Conservation (phyloP, 1,140 invertebrate species). For the Phymorhynchus buccinoides region DNA sequence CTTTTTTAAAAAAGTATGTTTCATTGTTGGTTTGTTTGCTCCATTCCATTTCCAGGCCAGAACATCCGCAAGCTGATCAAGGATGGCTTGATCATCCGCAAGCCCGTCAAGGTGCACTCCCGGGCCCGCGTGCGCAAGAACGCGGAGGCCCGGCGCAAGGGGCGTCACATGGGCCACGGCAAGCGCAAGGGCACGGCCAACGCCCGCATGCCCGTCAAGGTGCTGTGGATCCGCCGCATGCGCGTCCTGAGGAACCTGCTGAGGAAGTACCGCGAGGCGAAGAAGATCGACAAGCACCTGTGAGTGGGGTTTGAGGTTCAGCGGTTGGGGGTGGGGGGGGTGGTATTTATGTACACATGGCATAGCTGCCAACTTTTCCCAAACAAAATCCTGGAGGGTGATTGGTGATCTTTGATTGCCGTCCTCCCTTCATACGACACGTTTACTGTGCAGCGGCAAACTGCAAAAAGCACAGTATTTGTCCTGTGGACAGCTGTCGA, state of each 20-base stretch:
- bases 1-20: no score
- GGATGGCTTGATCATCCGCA: slow-evolving; percentile 99
- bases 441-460: no score
- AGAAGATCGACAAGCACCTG: slow-evolving; percentile 98
- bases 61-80: slow-evolving; percentile 99
- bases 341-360: no score
- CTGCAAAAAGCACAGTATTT: no score
- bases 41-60: slow-evolving; percentile 81
- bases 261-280: slow-evolving; percentile 97
- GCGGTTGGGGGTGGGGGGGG: no score
- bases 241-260: slow-evolving; percentile 94
- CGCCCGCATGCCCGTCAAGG: slow-evolving; percentile 98
- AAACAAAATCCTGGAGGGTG: no score
- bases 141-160: slow-evolving; percentile 91
- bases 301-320: slow-evolving; percentile 67
- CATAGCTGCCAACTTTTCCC: no score
- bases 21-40: no score
- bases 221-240: slow-evolving; percentile 98
- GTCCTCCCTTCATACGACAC: no score
- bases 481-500: no score
- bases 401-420: no score
- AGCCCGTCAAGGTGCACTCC: slow-evolving; percentile 98
- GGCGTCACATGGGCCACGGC: slow-evolving; percentile 98
- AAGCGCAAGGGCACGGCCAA: slow-evolving; percentile 87
- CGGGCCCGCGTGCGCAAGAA: slow-evolving; percentile 97